These are phyloP conservation scores for Apotomis turbidana DNA, from an alignment of 2,888 invertebrate genomes.

Conservation along the genomic window DNA sequence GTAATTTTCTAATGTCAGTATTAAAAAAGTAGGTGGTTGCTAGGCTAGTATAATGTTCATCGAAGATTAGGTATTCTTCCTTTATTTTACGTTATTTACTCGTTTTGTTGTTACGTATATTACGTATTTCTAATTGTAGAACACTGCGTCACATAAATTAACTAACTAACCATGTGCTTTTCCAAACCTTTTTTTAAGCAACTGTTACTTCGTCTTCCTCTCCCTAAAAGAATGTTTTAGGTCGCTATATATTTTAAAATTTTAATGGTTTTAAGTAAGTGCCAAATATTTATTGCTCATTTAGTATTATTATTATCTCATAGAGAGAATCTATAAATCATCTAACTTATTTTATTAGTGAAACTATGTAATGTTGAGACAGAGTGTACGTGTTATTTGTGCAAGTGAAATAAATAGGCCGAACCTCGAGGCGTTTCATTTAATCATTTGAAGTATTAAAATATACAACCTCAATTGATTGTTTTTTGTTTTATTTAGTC, in stretches of 20 bases:
- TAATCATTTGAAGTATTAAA: constrained; percentile 22
- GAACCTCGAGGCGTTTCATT: constrained; percentile 42
- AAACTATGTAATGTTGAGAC: constrained; percentile 37
- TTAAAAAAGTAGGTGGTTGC: constrained; percentile 25
- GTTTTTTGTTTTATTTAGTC: constrained; percentile 52
- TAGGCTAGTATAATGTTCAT: constrained; percentile 28
- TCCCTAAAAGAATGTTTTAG: constrained; percentile 4
- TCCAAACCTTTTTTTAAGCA: not conserved
- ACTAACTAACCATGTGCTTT: not conserved
- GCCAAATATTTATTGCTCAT: constrained; percentile 44
- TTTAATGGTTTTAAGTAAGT: constrained; percentile 28
- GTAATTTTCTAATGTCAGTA: constrained; percentile 25
- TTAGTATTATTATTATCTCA: constrained; percentile 40
- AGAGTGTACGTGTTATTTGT: constrained; percentile 42
- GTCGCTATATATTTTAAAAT: not conserved
- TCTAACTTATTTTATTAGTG: constrained; percentile 33
- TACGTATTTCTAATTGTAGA: not conserved
- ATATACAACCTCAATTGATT: constrained; percentile 40
- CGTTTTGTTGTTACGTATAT: constrained; percentile 22
- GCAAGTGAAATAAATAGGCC: constrained; percentile 45
- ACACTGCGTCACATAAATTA: not conserved
- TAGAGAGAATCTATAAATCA: constrained; percentile 35
- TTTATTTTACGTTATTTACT: constrained; percentile 17
- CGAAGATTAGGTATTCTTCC: constrained; percentile 37
- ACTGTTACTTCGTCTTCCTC: constrained; percentile 30